Conservation (phyloP, 2,888 invertebrate genomes). For the Noctua pronuba region DNA sequence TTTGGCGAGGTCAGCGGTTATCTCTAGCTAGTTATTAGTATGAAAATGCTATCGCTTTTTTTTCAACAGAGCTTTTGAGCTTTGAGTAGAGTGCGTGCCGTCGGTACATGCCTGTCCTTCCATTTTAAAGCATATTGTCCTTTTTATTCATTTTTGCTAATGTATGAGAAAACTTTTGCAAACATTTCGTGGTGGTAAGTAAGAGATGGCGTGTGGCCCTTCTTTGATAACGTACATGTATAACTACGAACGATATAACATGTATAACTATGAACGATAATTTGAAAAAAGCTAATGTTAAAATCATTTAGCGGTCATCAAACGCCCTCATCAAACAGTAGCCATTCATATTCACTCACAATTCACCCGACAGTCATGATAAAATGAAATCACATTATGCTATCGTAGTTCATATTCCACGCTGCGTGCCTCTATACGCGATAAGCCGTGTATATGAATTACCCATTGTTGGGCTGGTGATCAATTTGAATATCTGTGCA, state of each 20-base stretch:
- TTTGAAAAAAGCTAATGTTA: background rate
- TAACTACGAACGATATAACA: background rate
- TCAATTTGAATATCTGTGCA: slow-evolving; percentile 56
- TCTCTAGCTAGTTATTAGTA: background rate
- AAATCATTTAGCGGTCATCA: background rate
- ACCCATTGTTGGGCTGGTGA: slow-evolving; percentile 48
- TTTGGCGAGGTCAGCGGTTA: slow-evolving; percentile 3
- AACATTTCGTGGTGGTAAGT: background rate
- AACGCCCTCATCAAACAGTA: slow-evolving; percentile 31
- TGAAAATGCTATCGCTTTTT: background rate
- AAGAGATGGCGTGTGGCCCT: background rate
- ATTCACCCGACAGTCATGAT: slow-evolving; percentile 23
- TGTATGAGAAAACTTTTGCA: background rate
- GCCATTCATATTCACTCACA: slow-evolving; percentile 28
- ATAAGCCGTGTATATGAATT: slow-evolving; percentile 50
- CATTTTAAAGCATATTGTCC: background rate
- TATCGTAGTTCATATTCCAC: slow-evolving; percentile 55
- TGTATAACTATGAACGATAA: background rate
- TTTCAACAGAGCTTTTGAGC: background rate
- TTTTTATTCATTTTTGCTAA: background rate
- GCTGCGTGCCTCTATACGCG: slow-evolving; percentile 41
- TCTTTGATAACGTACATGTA: background rate
- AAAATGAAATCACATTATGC: slow-evolving; percentile 50
- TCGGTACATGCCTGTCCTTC: background rate
- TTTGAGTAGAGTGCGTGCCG: background rate